phyloP scores from a whole-genome alignment of 2,113 vertebrate species.

The rabbit (Oryctolagus cuniculus) region mOryCun1.1 NC_091433.1:148217501-148218000 shows the following conservation, averaged over 20 bases:
- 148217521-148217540: constrained; percentile 9
- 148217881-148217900: not conserved
- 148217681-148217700: not conserved
- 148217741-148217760: not conserved
- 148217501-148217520: not conserved
- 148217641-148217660: not conserved
- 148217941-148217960: not conserved
- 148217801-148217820: no score
- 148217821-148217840: not conserved
- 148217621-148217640: not conserved
- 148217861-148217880: not conserved
- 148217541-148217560: not conserved
- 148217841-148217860: not conserved
- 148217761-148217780: not conserved
- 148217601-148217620: not conserved
- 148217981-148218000: not conserved
- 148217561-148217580: not conserved
- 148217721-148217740: not conserved
- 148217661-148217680: not conserved
- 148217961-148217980: not conserved
- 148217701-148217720: not conserved
- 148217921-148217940: not conserved
- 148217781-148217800: not conserved
- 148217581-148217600: not conserved
- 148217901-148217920: not conserved